Percentiles rank a stretch among this genome's conserved stretches.
These are phyloP conservation scores for Unio pictorum DNA, from an alignment of 2,888 invertebrate species.

Conservation along the genomic window DNA sequence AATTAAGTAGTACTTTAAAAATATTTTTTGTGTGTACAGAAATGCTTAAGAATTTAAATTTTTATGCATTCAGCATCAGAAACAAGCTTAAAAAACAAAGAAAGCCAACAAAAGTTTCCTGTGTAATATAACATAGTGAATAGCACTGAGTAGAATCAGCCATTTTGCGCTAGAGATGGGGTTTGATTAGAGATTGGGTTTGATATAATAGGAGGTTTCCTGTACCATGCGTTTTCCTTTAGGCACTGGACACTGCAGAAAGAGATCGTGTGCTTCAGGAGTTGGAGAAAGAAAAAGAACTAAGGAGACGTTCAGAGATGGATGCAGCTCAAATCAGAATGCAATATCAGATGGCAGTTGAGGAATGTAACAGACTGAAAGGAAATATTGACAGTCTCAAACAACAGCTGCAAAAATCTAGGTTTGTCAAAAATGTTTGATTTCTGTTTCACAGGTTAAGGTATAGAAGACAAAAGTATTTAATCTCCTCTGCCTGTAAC, in stretches of 20 bases:
- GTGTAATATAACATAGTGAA: too few species aligned
- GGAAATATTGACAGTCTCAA: constrained; percentile 35
- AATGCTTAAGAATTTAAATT: too few species aligned
- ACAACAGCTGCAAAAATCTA: constrained; percentile 34
- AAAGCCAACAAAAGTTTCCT: not conserved
- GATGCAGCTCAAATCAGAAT: constrained; percentile 71
- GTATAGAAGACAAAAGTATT: too few species aligned
- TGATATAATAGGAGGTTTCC: not conserved
- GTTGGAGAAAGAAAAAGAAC: constrained; percentile 77
- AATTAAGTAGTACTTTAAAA: too few species aligned
- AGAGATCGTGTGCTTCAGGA: constrained; percentile 78
- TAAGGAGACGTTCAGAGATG: constrained; percentile 78
- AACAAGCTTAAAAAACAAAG: too few species aligned
- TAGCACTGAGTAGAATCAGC: not conserved
- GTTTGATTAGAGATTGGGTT: not conserved
- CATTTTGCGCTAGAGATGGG: not conserved
- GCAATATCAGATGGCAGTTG: constrained; percentile 59
- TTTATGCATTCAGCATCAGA: too few species aligned
- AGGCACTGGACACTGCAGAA: constrained; percentile 85
- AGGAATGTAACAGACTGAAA: constrained; percentile 62
- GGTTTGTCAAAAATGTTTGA: constrained; percentile 16
- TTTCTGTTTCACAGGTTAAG: not conserved
- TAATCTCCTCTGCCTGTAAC: too few species aligned
- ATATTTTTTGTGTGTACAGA: too few species aligned
- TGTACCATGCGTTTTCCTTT: constrained; percentile 2